Base-by-base conservation (phyloP, 2,797 vertebrate species). In the Phoxinus dragarum region DNA sequence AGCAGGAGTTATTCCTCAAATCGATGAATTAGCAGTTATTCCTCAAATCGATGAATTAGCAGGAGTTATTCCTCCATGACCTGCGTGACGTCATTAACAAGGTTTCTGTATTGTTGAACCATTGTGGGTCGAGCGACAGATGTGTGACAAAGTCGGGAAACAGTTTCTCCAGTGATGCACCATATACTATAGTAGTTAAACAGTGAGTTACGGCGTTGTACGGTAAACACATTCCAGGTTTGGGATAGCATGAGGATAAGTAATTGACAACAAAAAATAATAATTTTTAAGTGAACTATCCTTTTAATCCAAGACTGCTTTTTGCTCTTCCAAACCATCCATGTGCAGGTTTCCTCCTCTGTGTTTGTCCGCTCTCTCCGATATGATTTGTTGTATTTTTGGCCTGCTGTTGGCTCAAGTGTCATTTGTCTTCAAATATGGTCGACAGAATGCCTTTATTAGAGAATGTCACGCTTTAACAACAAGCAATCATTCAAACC, bases 401-500 rank as follows among this genome's bases (percentile, higher is more conserved):
- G 82, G 80, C 49, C 66, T 80, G 78, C 72, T 71, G 69, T 89
- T 90, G 72, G 59, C 81, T 80, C 54, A 86, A 77, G 74, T 89
- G 84, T 84, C 82, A 74, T 82, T 84, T 86, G 86, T 82, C 83
- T 86, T 34, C 64, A 81, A 86, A 79, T 79, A 77, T 78, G 79
- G 84, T 84, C 83, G 71, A 84, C 87, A 82, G 90, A 86, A 81
- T 31, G 47, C 78, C 86, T 81, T 86, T 90, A 86, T 86, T 88
- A 84, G 87, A 68, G 36, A 34, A 6, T 64, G 36, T 92, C 91
- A 87, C n/a, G 40, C 40, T 88, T 81, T 80, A 86, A 85, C 80
- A 89, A 78, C 64, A 88, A 56, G 84, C 89, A 87, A 61, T 90
- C 86, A 89, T 89, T 93, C 89, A 85, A 1, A 59, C 64, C 87